Base-by-base conservation (phyloP, 2,113 vertebrate species). In the Diglossa brunneiventris region DNA sequence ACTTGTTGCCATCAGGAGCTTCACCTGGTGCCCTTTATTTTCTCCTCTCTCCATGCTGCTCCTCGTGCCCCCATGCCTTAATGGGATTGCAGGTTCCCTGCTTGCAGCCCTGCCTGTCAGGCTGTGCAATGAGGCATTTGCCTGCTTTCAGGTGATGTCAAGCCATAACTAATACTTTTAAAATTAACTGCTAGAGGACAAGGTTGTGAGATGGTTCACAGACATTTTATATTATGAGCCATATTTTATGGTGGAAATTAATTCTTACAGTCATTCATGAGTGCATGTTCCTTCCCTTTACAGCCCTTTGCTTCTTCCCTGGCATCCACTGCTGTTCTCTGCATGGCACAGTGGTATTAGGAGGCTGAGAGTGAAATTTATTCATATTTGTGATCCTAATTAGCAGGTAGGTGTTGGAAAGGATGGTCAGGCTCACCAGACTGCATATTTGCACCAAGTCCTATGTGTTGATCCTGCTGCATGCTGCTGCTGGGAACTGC, bases 201-300 rank as follows among this genome's bases (percentile, higher is more conserved):
- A 66, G 68, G 64, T 62, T 94, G 56, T 0, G 4, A 83, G 83
- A 28, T 30, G 67, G 72, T 86, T 88, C 63, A 53, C 79, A 86
- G 79, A 42, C 69, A 42, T 86, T 88, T 95, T 64, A 19, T 52
- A 75, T 70, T 74, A 78, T 83, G 21, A 92, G 46, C 26, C 8
- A 2, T 39, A 67, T 81, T 93, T 93, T 81, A 88, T n/a, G 82
- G 79, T 74, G 75, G 63, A 92, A 88, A 77, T 93, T 62, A 90
- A 95, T 93, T 94, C 68, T 70, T 86, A 78, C 3, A 21, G 86
- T 81, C 61, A 44, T 93, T 92, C 39, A 33, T 9, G 69, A 89
- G 55, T n/a, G 28, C 24, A 9, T 41, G n/a, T 55, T 93, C 75
- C 59, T 83, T 86, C 41, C 28, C 55, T 17, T 61, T 41, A n/a